Conservation (phyloP, 1,140 invertebrate genomes). For the Bicyclus anynana region DNA sequence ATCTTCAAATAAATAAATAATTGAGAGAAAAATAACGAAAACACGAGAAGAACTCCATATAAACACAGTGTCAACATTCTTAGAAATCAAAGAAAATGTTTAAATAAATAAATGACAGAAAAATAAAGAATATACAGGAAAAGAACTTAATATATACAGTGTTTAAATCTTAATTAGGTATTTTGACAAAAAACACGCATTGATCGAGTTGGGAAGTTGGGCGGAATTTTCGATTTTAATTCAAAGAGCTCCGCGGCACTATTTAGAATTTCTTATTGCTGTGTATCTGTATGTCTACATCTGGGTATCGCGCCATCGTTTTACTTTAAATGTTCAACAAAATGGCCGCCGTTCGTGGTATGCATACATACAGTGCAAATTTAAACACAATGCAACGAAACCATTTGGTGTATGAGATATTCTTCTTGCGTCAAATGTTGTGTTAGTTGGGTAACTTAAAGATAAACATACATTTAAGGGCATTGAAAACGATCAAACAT, state of each 20-base stretch:
- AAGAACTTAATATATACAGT: conserved; percentile 16
- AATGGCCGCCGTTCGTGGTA: conserved; percentile 15
- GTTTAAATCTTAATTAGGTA: conserved; percentile 24
- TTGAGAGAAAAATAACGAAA: too few species aligned
- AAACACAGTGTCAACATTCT: too few species aligned
- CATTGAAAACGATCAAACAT: too few species aligned
- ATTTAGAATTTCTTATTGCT: conserved; percentile 23
- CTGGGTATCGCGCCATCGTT: conserved; percentile 8
- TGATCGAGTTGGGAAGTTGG: conserved; percentile 6
- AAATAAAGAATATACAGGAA: neutral
- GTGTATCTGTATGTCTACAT: conserved; percentile 20
- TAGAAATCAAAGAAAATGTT: too few species aligned
- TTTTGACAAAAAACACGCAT: conserved; percentile 10
- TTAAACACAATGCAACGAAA: conserved; percentile 19
- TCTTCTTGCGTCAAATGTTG: neutral
- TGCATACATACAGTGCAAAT: conserved; percentile 20
- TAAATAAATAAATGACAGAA: too few species aligned
- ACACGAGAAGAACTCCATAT: too few species aligned
- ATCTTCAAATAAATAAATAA: too few species aligned
- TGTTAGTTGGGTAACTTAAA: neutral
- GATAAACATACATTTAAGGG: too few species aligned
- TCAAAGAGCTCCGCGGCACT: conserved; percentile 21
- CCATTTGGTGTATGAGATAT: conserved; percentile 8
- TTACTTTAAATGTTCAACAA: conserved; percentile 20
- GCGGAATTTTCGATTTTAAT: conserved; percentile 21